Evolutionary conservation across 2,113 vertebrate species (phyloP).

Genomic region (Noturus placidus): DNA sequence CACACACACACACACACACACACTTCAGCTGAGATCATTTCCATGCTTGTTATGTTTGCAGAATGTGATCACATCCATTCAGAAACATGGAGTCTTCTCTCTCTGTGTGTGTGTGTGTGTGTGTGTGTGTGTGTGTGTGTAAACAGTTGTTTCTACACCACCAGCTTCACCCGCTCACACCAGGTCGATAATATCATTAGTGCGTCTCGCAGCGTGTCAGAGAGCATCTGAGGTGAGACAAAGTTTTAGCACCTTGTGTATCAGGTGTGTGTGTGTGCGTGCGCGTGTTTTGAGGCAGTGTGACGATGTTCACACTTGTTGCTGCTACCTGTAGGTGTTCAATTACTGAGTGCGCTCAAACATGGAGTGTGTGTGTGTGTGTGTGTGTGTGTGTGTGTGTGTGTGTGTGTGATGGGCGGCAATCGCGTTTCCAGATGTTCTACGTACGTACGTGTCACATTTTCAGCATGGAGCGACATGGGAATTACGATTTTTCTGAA

Average conservation of each 20-base stretch:
- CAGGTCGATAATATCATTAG: constrained; percentile 39
- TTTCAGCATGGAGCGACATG: no score
- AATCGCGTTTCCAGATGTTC: no score
- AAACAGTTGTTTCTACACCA: background rate
- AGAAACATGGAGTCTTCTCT: constrained; percentile 10
- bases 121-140: background rate
- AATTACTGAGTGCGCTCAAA: background rate
- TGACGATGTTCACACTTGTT: background rate
- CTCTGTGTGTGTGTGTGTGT: background rate
- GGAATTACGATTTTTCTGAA: background rate
- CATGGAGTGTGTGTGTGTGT: background rate
- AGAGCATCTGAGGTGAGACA: constrained; percentile 6
- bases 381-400: background rate
- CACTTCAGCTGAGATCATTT: background rate
- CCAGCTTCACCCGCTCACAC: background rate
- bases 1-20: constrained; percentile 22
- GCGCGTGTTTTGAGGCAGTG: background rate
- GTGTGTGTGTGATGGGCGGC: no score
- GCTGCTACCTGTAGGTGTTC: constrained; percentile 2
- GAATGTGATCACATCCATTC: background rate
- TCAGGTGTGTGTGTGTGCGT: background rate
- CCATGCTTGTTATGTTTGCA: background rate
- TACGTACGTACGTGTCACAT: no score
- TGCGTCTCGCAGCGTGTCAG: constrained; percentile 11
- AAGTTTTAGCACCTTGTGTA: constrained; percentile 13